These are phyloP conservation scores for Melanotaenia pygmaea DNA, from an alignment of 2,797 vertebrate genomes.

Conservation along the genomic window DNA sequence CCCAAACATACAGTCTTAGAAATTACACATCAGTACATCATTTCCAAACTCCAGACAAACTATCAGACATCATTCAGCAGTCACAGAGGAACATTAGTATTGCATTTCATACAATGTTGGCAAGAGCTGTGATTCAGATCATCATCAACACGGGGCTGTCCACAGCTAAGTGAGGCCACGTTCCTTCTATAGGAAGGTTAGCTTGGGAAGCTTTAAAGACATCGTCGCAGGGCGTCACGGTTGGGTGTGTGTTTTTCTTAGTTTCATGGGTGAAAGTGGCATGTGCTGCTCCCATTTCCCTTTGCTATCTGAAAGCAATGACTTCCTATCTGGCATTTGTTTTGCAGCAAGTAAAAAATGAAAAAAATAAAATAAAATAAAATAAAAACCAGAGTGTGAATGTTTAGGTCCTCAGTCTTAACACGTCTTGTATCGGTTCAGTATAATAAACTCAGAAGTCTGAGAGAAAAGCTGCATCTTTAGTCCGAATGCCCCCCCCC, in stretches of 20 bases:
- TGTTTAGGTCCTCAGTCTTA: slow-evolving; percentile 50
- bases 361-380: slow-evolving; percentile 3
- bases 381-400: slow-evolving; percentile 23
- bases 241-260: slow-evolving; percentile 43
- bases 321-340: slow-evolving; percentile 53
- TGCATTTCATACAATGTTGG: slow-evolving; percentile 65
- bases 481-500: slow-evolving; percentile 2
- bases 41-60: slow-evolving; percentile 61
- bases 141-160: slow-evolving; percentile 28
- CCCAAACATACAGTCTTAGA: slow-evolving; percentile 71
- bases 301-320: slow-evolving; percentile 50
- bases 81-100: slow-evolving; percentile 77
- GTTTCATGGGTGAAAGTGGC: slow-evolving; percentile 59
- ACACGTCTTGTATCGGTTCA: slow-evolving; percentile 45
- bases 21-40: slow-evolving; percentile 63
- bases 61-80: slow-evolving; percentile 74
- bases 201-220: slow-evolving; percentile 40
- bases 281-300: slow-evolving; percentile 75
- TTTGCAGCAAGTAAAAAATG: slow-evolving; percentile 43
- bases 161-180: slow-evolving; percentile 40
- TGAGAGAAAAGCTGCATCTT: slow-evolving; percentile 34
- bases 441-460: slow-evolving; percentile 41
- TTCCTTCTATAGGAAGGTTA: slow-evolving; percentile 16
- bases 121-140: slow-evolving; percentile 54
- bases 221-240: slow-evolving; percentile 34